Conservation (phyloP, 2,888 invertebrate species). For the Argyresthia albistria region DNA sequence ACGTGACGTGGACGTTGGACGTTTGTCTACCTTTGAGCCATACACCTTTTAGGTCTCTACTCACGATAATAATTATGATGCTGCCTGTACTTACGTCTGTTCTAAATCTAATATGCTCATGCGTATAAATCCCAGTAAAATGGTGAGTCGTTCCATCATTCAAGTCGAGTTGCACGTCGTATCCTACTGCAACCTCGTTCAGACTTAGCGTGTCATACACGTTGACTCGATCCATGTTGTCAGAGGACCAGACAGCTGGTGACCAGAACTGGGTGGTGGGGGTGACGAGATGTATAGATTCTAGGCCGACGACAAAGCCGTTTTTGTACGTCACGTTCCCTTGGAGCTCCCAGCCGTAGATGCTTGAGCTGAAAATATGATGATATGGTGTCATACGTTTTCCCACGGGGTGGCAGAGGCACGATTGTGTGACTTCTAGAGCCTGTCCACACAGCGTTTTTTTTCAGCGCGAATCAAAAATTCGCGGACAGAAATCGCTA, state of each 20-base stretch:
- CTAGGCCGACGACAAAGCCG: background rate
- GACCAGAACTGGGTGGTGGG: background rate
- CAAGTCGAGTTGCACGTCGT: background rate
- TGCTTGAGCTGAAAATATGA: background rate
- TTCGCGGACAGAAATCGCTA: too few relatives aligned
- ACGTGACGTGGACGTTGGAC: too few relatives aligned
- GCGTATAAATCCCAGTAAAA: background rate
- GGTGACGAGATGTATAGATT: background rate
- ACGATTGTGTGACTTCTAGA: too few relatives aligned
- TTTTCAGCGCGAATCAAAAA: too few relatives aligned
- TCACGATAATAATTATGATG: background rate
- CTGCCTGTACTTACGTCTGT: background rate
- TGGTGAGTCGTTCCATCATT: background rate
- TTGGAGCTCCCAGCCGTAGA: constrained; percentile 3
- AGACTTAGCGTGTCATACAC: background rate
- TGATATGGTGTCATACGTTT: too few relatives aligned
- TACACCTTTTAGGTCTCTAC: background rate
- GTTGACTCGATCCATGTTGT: background rate
- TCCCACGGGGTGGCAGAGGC: too few relatives aligned
- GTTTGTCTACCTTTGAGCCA: too few relatives aligned
- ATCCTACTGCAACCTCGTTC: background rate
- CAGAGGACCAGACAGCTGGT: too few relatives aligned
- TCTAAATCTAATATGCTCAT: background rate
- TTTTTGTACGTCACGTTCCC: background rate
- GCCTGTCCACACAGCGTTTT: too few relatives aligned